Conservation (phyloP, 1,140 invertebrate genomes). For the Catajapyx aquilonaris region DNA sequence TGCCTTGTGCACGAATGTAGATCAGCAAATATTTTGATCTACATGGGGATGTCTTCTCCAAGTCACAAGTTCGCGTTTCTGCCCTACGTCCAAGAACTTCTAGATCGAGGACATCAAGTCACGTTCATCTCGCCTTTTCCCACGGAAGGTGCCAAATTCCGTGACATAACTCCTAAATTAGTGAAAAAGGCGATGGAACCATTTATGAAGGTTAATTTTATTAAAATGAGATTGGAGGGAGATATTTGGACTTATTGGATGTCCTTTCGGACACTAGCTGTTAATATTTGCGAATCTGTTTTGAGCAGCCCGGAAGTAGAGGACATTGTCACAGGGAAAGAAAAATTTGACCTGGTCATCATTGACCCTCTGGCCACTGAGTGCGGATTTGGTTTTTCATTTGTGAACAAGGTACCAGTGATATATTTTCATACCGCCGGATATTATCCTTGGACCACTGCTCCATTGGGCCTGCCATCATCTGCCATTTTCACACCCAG, state of each 20-base stretch:
- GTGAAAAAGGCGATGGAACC: background rate
- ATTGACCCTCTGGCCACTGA: constrained; percentile 11
- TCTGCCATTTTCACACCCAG: background rate
- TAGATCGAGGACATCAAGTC: background rate
- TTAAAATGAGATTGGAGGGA: background rate
- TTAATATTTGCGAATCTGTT: background rate
- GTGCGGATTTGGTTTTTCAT: constrained; percentile 8
- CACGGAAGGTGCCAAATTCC: background rate
- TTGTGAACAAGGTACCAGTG: constrained; percentile 5
- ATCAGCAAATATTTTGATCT: too few relatives aligned
- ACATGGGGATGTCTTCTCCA: background rate
- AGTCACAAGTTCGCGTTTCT: background rate
- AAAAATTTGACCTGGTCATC: constrained; percentile 10
- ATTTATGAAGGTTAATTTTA: background rate
- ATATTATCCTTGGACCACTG: background rate
- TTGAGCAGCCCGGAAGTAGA: background rate
- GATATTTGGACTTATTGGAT: background rate
- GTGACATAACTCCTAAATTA: background rate
- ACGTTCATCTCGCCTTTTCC: background rate
- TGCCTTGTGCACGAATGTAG: too few relatives aligned
- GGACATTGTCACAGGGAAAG: background rate
- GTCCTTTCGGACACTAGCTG: background rate
- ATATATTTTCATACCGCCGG: constrained; percentile 7
- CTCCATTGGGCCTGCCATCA: background rate
- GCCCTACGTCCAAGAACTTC: background rate